Conservation (phyloP, 2,888 invertebrate species). For the Penaeus monodon region DNA sequence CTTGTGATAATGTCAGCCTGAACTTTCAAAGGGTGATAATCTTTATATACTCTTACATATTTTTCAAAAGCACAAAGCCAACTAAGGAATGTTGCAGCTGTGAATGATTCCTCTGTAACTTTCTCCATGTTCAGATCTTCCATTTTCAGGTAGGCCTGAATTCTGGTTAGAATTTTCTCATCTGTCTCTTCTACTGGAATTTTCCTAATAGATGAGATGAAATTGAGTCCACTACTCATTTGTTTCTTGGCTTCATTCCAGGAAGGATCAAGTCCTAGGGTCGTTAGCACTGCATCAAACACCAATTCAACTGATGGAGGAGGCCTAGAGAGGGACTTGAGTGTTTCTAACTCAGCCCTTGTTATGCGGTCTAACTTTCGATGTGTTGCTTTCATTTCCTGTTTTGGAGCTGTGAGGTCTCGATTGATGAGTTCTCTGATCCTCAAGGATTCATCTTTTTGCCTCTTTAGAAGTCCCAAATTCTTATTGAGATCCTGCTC, state of each 20-base stretch:
- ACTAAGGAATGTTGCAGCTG: conserved; percentile 44
- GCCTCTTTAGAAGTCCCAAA: conserved; percentile 51
- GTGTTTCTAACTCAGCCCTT: conserved; percentile 57
- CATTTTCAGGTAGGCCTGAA: conserved; percentile 48
- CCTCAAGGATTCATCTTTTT: conserved; percentile 60
- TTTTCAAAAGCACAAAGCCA: conserved; percentile 59
- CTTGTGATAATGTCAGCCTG: conserved; percentile 62
- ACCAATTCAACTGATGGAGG: conserved; percentile 48
- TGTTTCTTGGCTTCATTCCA: conserved; percentile 65
- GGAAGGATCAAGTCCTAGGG: conserved; percentile 58
- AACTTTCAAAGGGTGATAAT: conserved; percentile 61
- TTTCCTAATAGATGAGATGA: conserved; percentile 57
- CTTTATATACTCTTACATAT: conserved; percentile 60
- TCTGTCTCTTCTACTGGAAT: conserved; percentile 46
- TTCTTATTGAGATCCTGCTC: conserved; percentile 64
- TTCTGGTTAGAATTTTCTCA: conserved; percentile 48
- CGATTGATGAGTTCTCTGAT: conserved; percentile 59
- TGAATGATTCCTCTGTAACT: conserved; percentile 38
- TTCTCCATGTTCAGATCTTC: conserved; percentile 34
- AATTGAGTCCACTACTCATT: conserved; percentile 57
- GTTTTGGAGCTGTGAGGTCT: conserved; percentile 54
- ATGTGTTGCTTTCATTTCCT: conserved; percentile 55
- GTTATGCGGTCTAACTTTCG: conserved; percentile 57
- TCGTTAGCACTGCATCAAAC: conserved; percentile 52
- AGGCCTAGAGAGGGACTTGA: conserved; percentile 55